Conservation (phyloP, 2,888 invertebrate genomes). For the Trissolcus japonicus region DNA sequence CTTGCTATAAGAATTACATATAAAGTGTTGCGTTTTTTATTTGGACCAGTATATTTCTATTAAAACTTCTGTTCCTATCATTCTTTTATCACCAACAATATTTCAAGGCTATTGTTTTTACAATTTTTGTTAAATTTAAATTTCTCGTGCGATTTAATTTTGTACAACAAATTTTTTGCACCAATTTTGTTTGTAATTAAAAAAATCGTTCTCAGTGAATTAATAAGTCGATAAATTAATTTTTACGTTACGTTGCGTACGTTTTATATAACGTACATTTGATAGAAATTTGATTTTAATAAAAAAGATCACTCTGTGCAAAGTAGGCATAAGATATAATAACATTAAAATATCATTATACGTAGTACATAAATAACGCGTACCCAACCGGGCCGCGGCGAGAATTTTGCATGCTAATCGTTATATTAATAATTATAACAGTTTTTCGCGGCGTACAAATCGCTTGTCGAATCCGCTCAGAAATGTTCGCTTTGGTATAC, state of each 20-base stretch:
- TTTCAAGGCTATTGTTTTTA: too few species aligned
- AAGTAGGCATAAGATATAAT: constrained; percentile 39
- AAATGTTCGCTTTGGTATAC: constrained; percentile 55
- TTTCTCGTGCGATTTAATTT: too few species aligned
- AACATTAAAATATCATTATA: constrained; percentile 31
- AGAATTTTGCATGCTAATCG: constrained; percentile 31
- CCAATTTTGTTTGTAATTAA: too few species aligned
- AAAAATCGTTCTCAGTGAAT: too few species aligned
- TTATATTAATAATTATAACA: constrained; percentile 33
- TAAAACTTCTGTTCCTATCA: too few species aligned
- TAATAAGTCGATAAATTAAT: constrained; percentile 39
- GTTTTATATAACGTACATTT: constrained; percentile 1
- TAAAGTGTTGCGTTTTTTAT: too few species aligned
- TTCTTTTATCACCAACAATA: too few species aligned
- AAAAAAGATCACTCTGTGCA: constrained; percentile 40
- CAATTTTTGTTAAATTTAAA: too few species aligned
- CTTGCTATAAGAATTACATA: too few species aligned
- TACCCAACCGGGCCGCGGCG: constrained; percentile 20
- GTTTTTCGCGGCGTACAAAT: constrained; percentile 28
- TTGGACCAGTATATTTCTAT: too few species aligned
- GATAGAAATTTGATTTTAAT: constrained; percentile 17
- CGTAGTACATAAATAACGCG: constrained; percentile 30
- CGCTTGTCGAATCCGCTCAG: constrained; percentile 33
- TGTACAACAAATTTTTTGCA: not conserved
- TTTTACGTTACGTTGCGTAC: too few species aligned